Evolutionary conservation across 2,888 invertebrate species (phyloP), one percentile per base, ranked within the genome.

Genomic region (Portevinia maculata): DNA sequence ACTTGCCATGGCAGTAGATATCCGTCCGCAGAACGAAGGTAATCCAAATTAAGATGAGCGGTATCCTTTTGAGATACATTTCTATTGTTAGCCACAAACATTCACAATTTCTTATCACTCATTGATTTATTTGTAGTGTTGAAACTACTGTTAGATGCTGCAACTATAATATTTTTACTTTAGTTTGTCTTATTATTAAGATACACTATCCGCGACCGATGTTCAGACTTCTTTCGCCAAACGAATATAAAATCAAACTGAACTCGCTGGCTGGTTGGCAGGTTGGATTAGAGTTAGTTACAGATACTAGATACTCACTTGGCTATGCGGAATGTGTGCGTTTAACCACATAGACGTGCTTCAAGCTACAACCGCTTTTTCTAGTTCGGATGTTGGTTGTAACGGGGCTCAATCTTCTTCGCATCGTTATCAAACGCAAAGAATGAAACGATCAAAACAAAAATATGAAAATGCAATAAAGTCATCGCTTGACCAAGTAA

Each of bases 391-490:
- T 55, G 34, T 37, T 52, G 55, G 65, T 59, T 74, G 74, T 79
- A 79, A 79, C 79, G 79, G 79, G 74, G 67, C 13, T 19, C 13
- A 50, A 13, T 64, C 32, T 9, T 60, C 34, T 53, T 32, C 46
- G 19, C 21, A 41, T 39, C 62, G 67, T 75, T 60, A 78, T 78
- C 62, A 79, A 13, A 13, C 15, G 13, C 50, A 28, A 17, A 62
- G 83, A 83, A 83, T 55, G 67, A 67, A 52, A 17, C 21, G 71
- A 83, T 55, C 83, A 83, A 65, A 83, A 83, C 83, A 83, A 83
- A 83, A 64, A 34, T 30, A 34, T n/a, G 24, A 83, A 78, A 78
- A 67, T 62, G 62, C 83, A 83, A 52, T 70, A 32, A 39, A 48
- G 60, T 52, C 59, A 48, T 67, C 53, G 46, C 52, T 73, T 76